phyloP scores from a whole-genome alignment of 2,113 vertebrate species.

The Penelope pileata region DNA sequence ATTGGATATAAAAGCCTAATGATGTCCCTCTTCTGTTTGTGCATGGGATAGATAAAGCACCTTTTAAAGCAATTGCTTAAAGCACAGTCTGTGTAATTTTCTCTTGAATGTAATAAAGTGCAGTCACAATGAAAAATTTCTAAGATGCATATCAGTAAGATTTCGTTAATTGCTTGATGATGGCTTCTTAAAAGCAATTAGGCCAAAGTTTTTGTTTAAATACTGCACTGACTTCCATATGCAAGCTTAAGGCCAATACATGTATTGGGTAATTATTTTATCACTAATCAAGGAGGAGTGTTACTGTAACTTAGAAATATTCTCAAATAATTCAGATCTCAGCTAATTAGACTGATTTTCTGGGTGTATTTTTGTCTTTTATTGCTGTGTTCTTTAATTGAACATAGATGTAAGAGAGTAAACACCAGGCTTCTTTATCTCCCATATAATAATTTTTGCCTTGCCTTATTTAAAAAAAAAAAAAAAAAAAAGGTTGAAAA shows the following conservation, averaged over 20 bases:
- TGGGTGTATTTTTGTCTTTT: slow-evolving; percentile 39
- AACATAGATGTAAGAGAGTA: slow-evolving; percentile 39
- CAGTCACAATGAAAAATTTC: neutral
- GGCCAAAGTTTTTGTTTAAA: neutral
- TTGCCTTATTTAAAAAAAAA: neutral
- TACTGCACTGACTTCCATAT: slow-evolving; percentile 18
- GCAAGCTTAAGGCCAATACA: slow-evolving; percentile 20
- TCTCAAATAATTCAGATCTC: slow-evolving; percentile 49
- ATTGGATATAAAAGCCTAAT: neutral
- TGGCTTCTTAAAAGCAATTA: neutral
- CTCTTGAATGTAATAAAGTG: neutral
- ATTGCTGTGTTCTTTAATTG: slow-evolving; percentile 70
- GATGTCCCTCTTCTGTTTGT: neutral
- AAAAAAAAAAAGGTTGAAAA: neutral
- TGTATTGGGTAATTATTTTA: neutral
- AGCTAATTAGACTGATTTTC: slow-evolving; percentile 65
- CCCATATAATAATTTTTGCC: slow-evolving; percentile 24
- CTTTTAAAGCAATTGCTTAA: neutral
- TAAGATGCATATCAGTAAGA: neutral
- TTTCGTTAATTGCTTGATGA: neutral
- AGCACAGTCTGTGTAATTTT: neutral
- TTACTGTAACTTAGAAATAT: slow-evolving; percentile 51
- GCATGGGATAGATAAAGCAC: neutral
- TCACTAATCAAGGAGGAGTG: slow-evolving; percentile 19
- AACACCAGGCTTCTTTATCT: slow-evolving; percentile 49